A percentile compares a stretch with the other conserved stretches of the same genome.
Conservation (phyloP, 2,113 vertebrate genomes). For the Corythornis vintsioides region DNA sequence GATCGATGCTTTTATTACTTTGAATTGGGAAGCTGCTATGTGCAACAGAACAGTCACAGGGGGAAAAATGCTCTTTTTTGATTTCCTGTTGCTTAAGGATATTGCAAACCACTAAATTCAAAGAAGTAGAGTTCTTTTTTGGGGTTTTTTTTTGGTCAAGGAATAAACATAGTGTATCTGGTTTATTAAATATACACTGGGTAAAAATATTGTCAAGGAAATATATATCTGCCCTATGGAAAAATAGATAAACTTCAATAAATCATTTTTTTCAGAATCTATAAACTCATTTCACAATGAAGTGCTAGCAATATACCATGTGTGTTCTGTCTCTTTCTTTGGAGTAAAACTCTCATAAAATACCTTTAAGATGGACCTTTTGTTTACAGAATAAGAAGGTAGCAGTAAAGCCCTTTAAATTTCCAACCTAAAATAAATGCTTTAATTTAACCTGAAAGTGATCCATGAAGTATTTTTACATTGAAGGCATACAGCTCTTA, state of each 20-base stretch:
- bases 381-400: not conserved
- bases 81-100: conserved; percentile 24
- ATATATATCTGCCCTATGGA: not conserved
- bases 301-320: not conserved
- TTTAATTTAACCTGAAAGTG: not conserved
- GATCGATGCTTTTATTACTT: conserved; percentile 66
- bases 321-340: not conserved
- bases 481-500: not conserved
- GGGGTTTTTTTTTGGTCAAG: not conserved
- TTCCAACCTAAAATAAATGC: not conserved
- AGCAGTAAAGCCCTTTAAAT: not conserved
- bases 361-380: not conserved
- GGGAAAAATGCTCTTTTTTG: conserved; percentile 29
- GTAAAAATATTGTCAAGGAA: conserved; percentile 16
- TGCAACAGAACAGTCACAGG: not conserved
- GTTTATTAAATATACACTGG: not conserved
- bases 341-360: not conserved
- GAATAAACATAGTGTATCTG: not conserved
- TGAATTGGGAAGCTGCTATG: conserved; percentile 51
- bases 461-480: not conserved
- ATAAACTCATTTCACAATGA: not conserved
- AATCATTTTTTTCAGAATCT: not conserved
- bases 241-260: not conserved
- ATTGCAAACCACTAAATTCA: not conserved
- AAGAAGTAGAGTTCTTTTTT: not conserved